These are phyloP conservation scores for Littorina saxatilis DNA, from an alignment of 1,140 invertebrate genomes.

Conservation along the genomic window DNA sequence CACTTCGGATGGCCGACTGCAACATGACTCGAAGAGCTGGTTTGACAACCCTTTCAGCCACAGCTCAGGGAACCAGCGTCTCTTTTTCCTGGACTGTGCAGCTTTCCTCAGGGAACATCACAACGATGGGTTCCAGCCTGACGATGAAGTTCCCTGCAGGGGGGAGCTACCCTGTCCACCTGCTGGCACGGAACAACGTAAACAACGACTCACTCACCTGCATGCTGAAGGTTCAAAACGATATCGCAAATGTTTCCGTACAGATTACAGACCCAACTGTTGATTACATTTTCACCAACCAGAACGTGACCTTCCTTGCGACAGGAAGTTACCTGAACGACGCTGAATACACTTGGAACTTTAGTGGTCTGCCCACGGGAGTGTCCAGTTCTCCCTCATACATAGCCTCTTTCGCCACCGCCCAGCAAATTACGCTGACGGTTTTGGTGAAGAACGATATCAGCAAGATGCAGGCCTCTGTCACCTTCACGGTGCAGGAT, in stretches of 20 bases:
- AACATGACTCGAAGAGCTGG: not conserved
- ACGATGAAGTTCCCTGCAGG: constrained; percentile 35
- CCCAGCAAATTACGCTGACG: constrained; percentile 17
- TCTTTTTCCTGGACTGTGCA: constrained; percentile 41
- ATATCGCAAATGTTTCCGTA: constrained; percentile 10
- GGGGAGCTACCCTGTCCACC: constrained; percentile 32
- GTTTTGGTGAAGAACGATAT: constrained; percentile 13
- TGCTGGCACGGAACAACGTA: constrained; percentile 41
- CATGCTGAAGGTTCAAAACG: constrained; percentile 13
- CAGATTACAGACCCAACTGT: constrained; percentile 24
- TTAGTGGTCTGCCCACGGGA: not conserved
- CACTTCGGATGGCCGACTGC: constrained; percentile 36
- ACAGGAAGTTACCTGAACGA: constrained; percentile 21
- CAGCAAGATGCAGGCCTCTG: not conserved
- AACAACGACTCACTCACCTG: constrained; percentile 8
- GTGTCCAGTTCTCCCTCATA: not conserved
- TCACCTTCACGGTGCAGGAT: constrained; percentile 52
- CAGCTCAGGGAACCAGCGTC: constrained; percentile 36
- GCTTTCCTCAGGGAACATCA: constrained; percentile 34
- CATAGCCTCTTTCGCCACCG: not conserved
- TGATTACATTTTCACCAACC: constrained; percentile 45
- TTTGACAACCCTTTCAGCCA: not conserved
- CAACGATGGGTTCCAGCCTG: constrained; percentile 36
- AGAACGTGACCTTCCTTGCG: constrained; percentile 37
- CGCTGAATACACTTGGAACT: constrained; percentile 40